Conservation (phyloP, 2,888 invertebrate genomes). For the Urechis unicinctus region DNA sequence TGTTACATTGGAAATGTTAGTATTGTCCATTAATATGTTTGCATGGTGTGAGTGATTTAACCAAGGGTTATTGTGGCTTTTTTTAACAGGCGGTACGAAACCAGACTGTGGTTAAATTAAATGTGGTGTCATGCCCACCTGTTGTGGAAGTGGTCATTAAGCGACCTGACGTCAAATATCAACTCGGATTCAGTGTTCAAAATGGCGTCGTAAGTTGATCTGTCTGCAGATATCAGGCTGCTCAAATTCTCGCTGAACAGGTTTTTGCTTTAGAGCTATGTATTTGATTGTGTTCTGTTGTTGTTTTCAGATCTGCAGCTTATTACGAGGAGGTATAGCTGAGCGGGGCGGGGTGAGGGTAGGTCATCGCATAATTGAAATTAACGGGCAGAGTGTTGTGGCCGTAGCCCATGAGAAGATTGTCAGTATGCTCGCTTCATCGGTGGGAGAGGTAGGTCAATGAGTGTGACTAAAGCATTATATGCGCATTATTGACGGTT, state of each 20-base stretch:
- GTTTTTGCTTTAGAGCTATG: neutral
- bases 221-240: neutral
- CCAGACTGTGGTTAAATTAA: slow-evolving; percentile 97
- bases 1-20: neutral
- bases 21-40: neutral
- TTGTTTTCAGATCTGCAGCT: slow-evolving; percentile 80
- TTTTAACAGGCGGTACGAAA: slow-evolving; percentile 70
- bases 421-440: slow-evolving; percentile 96
- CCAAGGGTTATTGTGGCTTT: neutral
- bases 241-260: neutral
- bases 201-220: slow-evolving; percentile 82
- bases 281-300: neutral
- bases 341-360: slow-evolving; percentile 98
- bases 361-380: slow-evolving; percentile 99
- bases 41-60: neutral
- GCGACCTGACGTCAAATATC: slow-evolving; percentile 98
- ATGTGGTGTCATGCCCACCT: slow-evolving; percentile 98
- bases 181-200: slow-evolving; percentile 98
- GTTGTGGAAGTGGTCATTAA: slow-evolving; percentile 99
- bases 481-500: neutral
- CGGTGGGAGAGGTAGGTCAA: slow-evolving; percentile 86
- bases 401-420: slow-evolving; percentile 99
- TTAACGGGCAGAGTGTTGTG: slow-evolving; percentile 98
- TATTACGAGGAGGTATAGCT: slow-evolving; percentile 95
- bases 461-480: neutral